Conservation (phyloP, 1,140 invertebrate genomes). For the Diabrotica virgifera region DNA sequence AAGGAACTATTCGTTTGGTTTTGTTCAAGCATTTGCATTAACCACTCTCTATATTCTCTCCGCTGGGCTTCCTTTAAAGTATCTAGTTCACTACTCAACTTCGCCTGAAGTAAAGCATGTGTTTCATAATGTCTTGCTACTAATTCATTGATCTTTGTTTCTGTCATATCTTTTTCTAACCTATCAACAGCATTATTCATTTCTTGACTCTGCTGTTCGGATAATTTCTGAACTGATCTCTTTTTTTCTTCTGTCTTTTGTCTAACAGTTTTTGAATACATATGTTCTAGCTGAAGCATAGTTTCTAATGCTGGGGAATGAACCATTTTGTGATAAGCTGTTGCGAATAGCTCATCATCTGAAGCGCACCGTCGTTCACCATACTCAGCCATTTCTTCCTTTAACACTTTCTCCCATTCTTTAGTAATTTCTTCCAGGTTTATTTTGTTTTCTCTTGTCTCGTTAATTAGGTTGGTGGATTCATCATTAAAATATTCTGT, state of each 20-base stretch:
- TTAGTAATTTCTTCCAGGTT: constrained; percentile 66
- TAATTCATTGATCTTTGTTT: constrained; percentile 72
- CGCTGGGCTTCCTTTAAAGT: constrained; percentile 74
- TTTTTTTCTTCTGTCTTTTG: constrained; percentile 67
- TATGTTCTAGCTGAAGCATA: constrained; percentile 75
- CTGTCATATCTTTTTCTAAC: constrained; percentile 65
- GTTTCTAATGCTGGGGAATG: constrained; percentile 80
- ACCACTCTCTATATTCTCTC: constrained; percentile 78
- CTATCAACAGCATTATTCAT: constrained; percentile 72
- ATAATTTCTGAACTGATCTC: constrained; percentile 54
- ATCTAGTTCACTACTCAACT: constrained; percentile 71
- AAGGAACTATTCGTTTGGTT: constrained; percentile 57
- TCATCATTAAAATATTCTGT: constrained; percentile 53
- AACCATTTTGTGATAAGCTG: constrained; percentile 75
- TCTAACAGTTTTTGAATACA: constrained; percentile 68
- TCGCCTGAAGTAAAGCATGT: constrained; percentile 65
- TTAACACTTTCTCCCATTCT: constrained; percentile 67
- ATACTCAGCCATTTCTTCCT: constrained; percentile 64
- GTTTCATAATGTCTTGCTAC: constrained; percentile 76
- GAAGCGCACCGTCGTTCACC: constrained; percentile 67
- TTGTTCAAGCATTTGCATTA: constrained; percentile 71
- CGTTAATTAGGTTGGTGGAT: constrained; percentile 50
- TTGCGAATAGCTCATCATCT: constrained; percentile 76
- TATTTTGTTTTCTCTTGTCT: constrained; percentile 54
- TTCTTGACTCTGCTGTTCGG: constrained; percentile 69